A percentile compares a stretch with the other conserved stretches of the same genome.
phyloP scores from a whole-genome alignment of 2,888 invertebrate genomes.

The Psylliodes chrysocephalus region DNA sequence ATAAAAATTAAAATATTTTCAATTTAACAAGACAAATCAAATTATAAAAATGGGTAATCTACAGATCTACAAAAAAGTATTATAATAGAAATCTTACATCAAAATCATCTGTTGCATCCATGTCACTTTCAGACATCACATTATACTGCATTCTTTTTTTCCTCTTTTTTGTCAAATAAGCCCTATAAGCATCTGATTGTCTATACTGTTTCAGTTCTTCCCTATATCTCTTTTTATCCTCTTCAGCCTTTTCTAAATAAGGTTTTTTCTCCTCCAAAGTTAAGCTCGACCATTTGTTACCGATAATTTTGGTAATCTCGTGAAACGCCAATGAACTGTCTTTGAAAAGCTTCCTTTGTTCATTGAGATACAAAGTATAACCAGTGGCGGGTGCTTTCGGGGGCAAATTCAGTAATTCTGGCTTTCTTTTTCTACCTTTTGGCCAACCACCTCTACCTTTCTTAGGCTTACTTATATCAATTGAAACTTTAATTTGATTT shows the following conservation, averaged over 20 bases:
- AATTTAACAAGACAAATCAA: too few relatives aligned
- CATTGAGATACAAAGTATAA: conserved; percentile 69
- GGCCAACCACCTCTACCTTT: conserved; percentile 71
- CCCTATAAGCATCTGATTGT: conserved; percentile 68
- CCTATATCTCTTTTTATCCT: conserved; percentile 67
- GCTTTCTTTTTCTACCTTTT: conserved; percentile 70
- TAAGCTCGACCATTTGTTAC: conserved; percentile 68
- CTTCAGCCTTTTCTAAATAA: conserved; percentile 68
- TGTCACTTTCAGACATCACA: conserved; percentile 64
- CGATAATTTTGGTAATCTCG: conserved; percentile 68
- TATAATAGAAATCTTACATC: conserved; percentile 63
- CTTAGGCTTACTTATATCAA: conserved; percentile 50
- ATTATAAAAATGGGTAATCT: too few relatives aligned
- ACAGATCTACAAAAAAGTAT: too few relatives aligned
- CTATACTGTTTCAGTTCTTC: conserved; percentile 68
- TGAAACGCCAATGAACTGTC: conserved; percentile 66
- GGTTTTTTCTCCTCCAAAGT: conserved; percentile 67
- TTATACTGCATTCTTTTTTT: conserved; percentile 62
- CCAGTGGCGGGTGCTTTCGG: conserved; percentile 71
- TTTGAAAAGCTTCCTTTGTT: conserved; percentile 68
- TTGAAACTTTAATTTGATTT: conserved; percentile 35
- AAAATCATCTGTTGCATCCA: conserved; percentile 67
- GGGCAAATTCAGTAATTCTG: conserved; percentile 65
- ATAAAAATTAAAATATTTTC: too few relatives aligned
- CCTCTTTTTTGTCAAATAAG: conserved; percentile 66